phyloP scores from a whole-genome alignment of 2,797 vertebrate species.

The Gallinago nigripennis region DNA sequence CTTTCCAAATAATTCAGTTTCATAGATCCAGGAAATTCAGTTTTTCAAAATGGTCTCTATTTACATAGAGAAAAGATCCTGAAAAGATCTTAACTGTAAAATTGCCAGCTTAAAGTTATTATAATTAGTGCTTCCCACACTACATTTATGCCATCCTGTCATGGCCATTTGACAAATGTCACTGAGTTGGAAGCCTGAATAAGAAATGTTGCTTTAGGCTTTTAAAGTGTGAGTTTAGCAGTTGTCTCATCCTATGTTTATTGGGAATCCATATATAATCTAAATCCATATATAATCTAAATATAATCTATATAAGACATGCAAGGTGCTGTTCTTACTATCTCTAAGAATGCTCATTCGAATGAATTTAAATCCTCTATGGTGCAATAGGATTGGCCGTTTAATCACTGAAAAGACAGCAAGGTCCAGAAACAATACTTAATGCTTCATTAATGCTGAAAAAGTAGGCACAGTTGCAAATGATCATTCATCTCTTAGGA shows the following conservation, averaged over 20 bases:
- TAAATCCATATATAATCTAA: slow-evolving; percentile 41
- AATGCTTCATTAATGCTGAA: neutral
- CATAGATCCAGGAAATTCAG: neutral
- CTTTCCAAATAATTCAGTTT: neutral
- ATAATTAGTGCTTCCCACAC: slow-evolving; percentile 13
- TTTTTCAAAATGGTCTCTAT: neutral
- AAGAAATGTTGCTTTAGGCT: slow-evolving; percentile 20
- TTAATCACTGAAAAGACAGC: slow-evolving; percentile 18
- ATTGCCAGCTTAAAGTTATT: neutral
- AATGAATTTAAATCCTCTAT: slow-evolving; percentile 6
- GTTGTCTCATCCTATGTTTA: neutral
- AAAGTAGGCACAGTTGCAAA: neutral
- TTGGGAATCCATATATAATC: slow-evolving; percentile 51
- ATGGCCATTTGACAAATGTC: slow-evolving; percentile 37
- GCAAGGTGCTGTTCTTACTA: neutral
- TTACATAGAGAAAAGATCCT: neutral
- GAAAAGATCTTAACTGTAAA: neutral
- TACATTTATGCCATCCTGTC: neutral
- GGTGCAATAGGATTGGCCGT: neutral
- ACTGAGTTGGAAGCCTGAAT: neutral
- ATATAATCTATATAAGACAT: slow-evolving; percentile 9
- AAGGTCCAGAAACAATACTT: slow-evolving; percentile 25
- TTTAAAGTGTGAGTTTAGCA: slow-evolving; percentile 24
- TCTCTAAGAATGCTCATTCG: neutral
- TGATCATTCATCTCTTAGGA: neutral